A percentile compares a stretch with the other conserved stretches of the same genome.
These are phyloP conservation scores for Anhinga anhinga DNA, from an alignment of 2,113 vertebrate genomes.

Conservation along the genomic window DNA sequence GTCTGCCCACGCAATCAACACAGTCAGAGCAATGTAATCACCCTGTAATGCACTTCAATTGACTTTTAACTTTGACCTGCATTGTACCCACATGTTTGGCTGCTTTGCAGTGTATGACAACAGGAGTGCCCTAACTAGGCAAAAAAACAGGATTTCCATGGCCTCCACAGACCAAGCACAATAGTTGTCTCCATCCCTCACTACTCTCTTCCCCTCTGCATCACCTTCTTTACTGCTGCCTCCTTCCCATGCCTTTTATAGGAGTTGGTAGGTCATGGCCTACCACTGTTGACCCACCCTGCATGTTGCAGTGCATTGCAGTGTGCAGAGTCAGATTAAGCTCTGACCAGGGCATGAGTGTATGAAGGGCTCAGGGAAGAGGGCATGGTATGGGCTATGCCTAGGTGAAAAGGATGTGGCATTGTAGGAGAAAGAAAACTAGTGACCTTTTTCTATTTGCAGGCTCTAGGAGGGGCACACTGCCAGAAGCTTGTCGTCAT, in stretches of 20 bases:
- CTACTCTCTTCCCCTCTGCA: neutral
- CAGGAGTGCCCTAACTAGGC: neutral
- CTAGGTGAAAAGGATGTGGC: neutral
- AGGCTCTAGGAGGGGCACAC: neutral
- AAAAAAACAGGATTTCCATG: neutral
- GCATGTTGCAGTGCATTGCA: neutral
- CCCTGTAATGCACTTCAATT: neutral
- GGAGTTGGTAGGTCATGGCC: neutral
- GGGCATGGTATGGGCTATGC: neutral
- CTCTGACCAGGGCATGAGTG: neutral
- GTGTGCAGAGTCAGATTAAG: neutral
- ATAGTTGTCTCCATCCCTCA: neutral
- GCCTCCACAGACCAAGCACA: neutral
- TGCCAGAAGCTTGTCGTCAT: neutral
- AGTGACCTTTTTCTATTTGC: neutral
- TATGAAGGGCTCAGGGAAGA: neutral
- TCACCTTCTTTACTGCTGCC: neutral
- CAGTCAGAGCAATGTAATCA: neutral
- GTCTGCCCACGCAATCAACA: neutral
- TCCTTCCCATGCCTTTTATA: neutral
- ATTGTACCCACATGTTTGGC: rapidly evolving
- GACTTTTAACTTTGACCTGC: neutral
- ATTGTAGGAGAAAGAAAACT: neutral
- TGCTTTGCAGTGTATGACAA: neutral
- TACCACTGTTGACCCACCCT: neutral